Percentiles rank a stretch among this genome's conserved stretches.
Evolutionary conservation across 2,797 vertebrate species (phyloP).

Genomic region (Basileuterus tristriatus): DNA sequence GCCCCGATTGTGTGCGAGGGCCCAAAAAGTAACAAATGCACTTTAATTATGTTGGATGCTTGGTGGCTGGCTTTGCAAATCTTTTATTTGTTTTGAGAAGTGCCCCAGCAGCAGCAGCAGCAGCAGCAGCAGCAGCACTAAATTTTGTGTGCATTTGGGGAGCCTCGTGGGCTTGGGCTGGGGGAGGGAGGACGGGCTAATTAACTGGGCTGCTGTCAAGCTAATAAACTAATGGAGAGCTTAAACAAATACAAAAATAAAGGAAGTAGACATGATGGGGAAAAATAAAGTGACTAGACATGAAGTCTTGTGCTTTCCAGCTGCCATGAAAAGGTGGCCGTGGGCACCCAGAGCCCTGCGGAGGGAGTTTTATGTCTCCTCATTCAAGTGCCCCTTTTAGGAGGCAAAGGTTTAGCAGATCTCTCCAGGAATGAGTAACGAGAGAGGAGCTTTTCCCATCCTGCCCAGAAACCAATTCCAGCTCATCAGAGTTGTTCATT

Average conservation of each 20-base stretch:
- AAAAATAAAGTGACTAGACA: conserved; percentile 57
- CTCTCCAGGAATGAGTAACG: conserved; percentile 56
- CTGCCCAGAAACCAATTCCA: conserved; percentile 70
- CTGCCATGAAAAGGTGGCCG: conserved; percentile 4
- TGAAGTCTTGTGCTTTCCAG: conserved; percentile 44
- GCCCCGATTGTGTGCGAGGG: conserved; percentile 75
- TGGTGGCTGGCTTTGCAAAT: conserved; percentile 79
- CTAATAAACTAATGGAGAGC: conserved; percentile 75
- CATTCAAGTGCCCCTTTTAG: conserved; percentile 18
- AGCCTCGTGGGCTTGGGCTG: background rate
- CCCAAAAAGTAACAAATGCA: conserved; percentile 79
- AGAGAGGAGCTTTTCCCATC: conserved; percentile 65
- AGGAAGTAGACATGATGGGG: conserved; percentile 63
- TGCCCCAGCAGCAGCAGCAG: conserved; percentile 53
- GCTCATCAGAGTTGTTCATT: conserved; percentile 68
- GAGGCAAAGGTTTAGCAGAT: conserved; percentile 41
- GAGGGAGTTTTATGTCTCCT: conserved; percentile 1
- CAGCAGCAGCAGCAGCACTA: conserved; percentile 53
- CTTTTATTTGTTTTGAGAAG: conserved; percentile 84
- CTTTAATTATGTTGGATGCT: conserved; percentile 82
- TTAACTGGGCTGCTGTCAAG: conserved; percentile 76
- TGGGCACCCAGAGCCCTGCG: background rate
- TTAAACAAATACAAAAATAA: conserved; percentile 72
- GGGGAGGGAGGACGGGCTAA: conserved; percentile 72
- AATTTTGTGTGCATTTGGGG: conserved; percentile 76